Evolutionary conservation across 2,888 invertebrate genomes (phyloP), one percentile per base, ranked within the genome.

Genomic region (Oligia latruncula): DNA sequence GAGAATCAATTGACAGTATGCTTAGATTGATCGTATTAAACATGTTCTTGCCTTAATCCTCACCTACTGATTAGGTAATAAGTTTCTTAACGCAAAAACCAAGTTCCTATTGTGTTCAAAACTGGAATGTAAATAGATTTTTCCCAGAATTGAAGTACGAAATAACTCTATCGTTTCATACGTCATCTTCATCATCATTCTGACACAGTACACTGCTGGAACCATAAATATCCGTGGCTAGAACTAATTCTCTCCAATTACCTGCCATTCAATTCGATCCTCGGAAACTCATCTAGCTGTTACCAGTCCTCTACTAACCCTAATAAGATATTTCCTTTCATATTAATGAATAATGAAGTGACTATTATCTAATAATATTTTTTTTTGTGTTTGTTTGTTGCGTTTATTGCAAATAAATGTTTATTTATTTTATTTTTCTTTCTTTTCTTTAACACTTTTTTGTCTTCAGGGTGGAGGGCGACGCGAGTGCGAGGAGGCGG

Each of bases 401-500:
- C 15, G 29, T 60, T 13, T 23, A 60, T n/a, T 60, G 60, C 60
- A 29, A 29, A 29, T 29, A 60, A 13, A 13, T n/a, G n/a, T 60
- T 46, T 49, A 46, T 49, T 49, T 49, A 5, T 29, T n/a, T 60
- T n/a, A 4, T 60, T 60, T 60, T 58, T n/a, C 23, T 58, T 58
- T 58, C 5, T 17, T 64, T 35, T 64, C 6, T 35, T 15, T 29
- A 35, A 23, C 5, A 65, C 13, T n/a, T 29, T 13, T 52, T 76
- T 74, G 81, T 83, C 88, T 86, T 0, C 93, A 96, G 96, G 94
- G 96, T 97, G 97, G 97, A 96, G 96, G 96, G 95, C 95, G 95
- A 90, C 94, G 95, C 93, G 95, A 95, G 95, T 93, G 95, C 94
- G 94, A 87, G 87, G 91, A 90, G 92, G 93, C 92, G 92, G 95